Conservation (phyloP, 2,797 vertebrate species). For the Cynopterus sphinx region DNA sequence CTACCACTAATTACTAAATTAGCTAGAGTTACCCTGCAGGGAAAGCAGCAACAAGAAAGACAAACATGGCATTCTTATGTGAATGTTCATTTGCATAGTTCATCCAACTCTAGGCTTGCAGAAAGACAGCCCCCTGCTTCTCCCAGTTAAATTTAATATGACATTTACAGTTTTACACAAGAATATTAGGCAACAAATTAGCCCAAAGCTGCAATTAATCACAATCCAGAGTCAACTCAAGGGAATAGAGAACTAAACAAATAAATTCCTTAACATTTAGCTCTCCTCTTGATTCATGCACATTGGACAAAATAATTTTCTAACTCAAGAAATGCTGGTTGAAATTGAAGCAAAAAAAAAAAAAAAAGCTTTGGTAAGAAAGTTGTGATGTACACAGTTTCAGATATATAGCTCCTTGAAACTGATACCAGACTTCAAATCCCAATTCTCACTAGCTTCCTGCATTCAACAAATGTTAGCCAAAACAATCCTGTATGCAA, state of each 20-base stretch:
- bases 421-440: neutral
- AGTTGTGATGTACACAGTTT: neutral
- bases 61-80: conserved; percentile 42
- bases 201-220: conserved; percentile 60
- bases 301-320: conserved; percentile 33
- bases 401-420: neutral
- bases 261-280: conserved; percentile 55
- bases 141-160: conserved; percentile 40
- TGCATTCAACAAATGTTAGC: neutral
- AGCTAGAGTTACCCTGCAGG: conserved; percentile 59
- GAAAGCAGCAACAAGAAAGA: conserved; percentile 51
- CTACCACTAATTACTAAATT: conserved; percentile 61
- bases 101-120: neutral
- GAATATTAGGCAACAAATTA: conserved; percentile 73
- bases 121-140: conserved; percentile 11
- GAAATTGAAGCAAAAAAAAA: neutral
- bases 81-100: conserved; percentile 41
- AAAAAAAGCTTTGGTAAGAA: neutral
- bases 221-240: conserved; percentile 28
- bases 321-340: neutral
- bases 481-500: neutral
- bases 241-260: conserved; percentile 65
- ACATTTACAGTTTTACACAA: conserved; percentile 48
- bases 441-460: neutral
- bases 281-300: conserved; percentile 33